Evolutionary conservation across 1,140 invertebrate species (phyloP), one percentile per base, ranked within the genome.

Genomic region (Plectus sambesii): DNA sequence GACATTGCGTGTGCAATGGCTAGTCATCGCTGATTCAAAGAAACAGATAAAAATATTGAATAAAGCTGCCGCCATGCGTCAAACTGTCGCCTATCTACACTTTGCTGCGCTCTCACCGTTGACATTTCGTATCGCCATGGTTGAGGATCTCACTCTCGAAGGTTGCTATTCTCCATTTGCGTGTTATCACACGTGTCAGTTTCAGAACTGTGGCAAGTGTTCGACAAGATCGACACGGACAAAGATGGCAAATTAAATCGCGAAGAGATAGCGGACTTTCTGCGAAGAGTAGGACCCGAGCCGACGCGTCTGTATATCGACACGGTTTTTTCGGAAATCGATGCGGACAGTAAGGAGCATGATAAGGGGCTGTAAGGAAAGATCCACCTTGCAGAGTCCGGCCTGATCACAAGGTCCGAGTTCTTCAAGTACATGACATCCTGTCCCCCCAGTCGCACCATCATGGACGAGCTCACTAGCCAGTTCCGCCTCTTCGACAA

Each of bases 281-380:
- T 65, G 5, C 40, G 63, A 40, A 59, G 61, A 3, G 55, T 60
- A 26, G 58, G 67, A 25, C 52, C 61, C 19, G 63, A 65, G 26
- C 64, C 63, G 33, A 65, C 62, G 24, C 48, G 64, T 15, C 53
- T 56, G 17, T 63, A 65, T 48, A 33, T 65, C 12, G 61, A 65
- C 41, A 64, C 67, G 44, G 56, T 65, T 24, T 65, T 65, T 44
- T 33, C 44, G 27, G 63, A 65, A 54, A 68, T 68, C 55, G 64
- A 67, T 36, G 47, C 40, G 19, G 51, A 64, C 23, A 57, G 62
- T 63, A 45, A 47, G 53, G n/a, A n/a, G n/a, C n/a, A n/a, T n/a
- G n/a, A n/a, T n/a, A n/a, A n/a, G n/a, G n/a, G n/a, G n/a, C n/a
- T n/a, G n/a, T n/a, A n/a, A n/a, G n/a, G n/a, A n/a, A n/a, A n/a